Conservation (phyloP, 2,888 invertebrate species). For the Autographa gamma region DNA sequence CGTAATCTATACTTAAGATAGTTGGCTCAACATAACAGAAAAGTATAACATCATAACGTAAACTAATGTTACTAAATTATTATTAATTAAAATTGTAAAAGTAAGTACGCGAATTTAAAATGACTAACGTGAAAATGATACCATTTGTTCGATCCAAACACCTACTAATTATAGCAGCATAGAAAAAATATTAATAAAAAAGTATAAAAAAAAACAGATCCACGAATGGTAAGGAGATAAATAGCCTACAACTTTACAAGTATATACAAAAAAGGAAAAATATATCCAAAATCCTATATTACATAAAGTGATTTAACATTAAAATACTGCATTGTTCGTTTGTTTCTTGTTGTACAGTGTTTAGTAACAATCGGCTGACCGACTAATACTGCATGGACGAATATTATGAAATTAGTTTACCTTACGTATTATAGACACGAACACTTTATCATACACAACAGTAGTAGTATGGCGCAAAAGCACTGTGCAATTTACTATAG, state of each 20-base stretch:
- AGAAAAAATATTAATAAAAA: slow-evolving; percentile 65
- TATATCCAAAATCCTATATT: slow-evolving; percentile 81
- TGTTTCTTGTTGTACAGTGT: slow-evolving; percentile 64
- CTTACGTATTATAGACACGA: slow-evolving; percentile 71
- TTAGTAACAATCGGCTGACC: slow-evolving; percentile 63
- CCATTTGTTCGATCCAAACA: slow-evolving; percentile 64
- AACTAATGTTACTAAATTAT: slow-evolving; percentile 50
- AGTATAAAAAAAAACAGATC: slow-evolving; percentile 77
- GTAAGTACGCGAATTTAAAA: slow-evolving; percentile 58
- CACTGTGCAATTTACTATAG: slow-evolving; percentile 72
- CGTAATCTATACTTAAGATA: slow-evolving; percentile 52
- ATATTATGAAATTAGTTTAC: slow-evolving; percentile 64
- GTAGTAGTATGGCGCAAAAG: slow-evolving; percentile 78
- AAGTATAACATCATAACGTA: slow-evolving; percentile 54
- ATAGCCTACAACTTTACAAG: slow-evolving; percentile 85
- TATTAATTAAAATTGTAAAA: slow-evolving; percentile 45
- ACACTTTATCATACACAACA: slow-evolving; percentile 56
- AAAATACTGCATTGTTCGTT: slow-evolving; percentile 84
- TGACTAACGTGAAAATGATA: slow-evolving; percentile 59
- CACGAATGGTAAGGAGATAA: slow-evolving; percentile 75
- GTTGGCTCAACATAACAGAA: slow-evolving; percentile 58
- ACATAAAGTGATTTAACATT: slow-evolving; percentile 74
- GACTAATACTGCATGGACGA: slow-evolving; percentile 80
- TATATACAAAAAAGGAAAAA: slow-evolving; percentile 85
- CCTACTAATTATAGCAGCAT: slow-evolving; percentile 51